Conservation (phyloP, 2,113 vertebrate genomes). For the Polyodon spathula region DNA sequence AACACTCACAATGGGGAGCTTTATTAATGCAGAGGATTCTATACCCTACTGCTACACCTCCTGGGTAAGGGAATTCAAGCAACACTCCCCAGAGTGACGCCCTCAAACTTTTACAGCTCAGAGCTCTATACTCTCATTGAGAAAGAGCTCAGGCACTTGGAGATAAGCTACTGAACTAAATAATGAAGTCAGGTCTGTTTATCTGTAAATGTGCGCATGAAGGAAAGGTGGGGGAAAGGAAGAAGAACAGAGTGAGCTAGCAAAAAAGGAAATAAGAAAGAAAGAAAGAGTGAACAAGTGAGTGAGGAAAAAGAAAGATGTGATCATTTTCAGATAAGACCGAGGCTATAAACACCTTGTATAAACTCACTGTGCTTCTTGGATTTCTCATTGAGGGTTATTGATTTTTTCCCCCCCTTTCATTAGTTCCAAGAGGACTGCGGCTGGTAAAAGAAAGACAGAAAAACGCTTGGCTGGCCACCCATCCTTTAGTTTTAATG, state of each 20-base stretch:
- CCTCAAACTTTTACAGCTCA: too few relatives aligned
- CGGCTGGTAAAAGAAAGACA: background rate
- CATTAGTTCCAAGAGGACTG: slow-evolving; percentile 20
- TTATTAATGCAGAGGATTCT: background rate
- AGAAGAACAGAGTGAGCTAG: slow-evolving; percentile 1
- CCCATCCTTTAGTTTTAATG: slow-evolving; percentile 11
- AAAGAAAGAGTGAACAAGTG: background rate
- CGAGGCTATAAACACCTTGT: slow-evolving; percentile 13
- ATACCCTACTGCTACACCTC: too few relatives aligned
- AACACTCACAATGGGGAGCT: background rate
- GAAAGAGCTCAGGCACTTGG: background rate
- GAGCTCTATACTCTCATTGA: too few relatives aligned
- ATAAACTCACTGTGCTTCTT: slow-evolving; percentile 25
- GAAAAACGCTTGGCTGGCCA: slow-evolving; percentile 11
- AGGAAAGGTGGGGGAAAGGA: background rate
- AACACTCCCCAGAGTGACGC: background rate
- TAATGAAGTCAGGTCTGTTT: background rate
- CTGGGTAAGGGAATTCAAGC: too few relatives aligned
- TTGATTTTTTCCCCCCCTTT: slow-evolving; percentile 27
- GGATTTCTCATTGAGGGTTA: slow-evolving; percentile 23
- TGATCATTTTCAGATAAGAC: slow-evolving; percentile 11
- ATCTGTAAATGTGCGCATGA: background rate
- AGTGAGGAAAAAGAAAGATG: background rate
- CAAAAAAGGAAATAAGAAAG: background rate
- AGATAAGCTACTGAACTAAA: background rate